Evolutionary conservation across 2,888 invertebrate species (phyloP), one percentile per base, ranked within the genome.

Genomic region (Lobophora halterata): DNA sequence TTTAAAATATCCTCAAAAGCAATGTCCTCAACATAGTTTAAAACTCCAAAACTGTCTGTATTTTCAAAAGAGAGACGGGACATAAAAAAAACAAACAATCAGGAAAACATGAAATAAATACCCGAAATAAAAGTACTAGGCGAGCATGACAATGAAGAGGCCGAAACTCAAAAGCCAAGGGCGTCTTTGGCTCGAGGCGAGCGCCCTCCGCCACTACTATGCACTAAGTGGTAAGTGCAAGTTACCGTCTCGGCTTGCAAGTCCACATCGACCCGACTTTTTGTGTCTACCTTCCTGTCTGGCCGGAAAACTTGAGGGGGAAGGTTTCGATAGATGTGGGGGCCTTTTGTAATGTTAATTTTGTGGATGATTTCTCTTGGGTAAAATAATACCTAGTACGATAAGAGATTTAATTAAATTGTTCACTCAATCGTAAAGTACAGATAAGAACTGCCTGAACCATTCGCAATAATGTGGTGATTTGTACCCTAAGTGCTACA

Each of bases 191-290:
- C 19, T 25, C 31, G 40, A 72, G 68, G 62, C 79, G 75, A 61
- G 67, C 66, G 65, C 68, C 69, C 70, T 66, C 69, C 52, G 58
- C 63, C 63, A 65, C 58, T 61, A 67, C 76, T 71, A 68, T 79
- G 78, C 76, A 74, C 69, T 64, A 71, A 80, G 76, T 83, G 83
- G 72, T 65, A 69, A 77, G 73, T 81, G 83, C 81, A 79, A 71
- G 65, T 61, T 57, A 56, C 56, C 56, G 60, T 30, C 20, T 26
- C 35, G 18, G 30, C 28, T 58, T 62, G 60, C 59, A 62, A 61
- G 62, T 61, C 51, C 61, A 54, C 72, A 76, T 73, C 77, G 80
- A 83, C 80, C 78, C 73, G 58, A 62, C 62, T 71, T 77, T 73
- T 70, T 61, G 50, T 51, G 52, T 50, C 54, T 50, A 55, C 55